phyloP scores from a whole-genome alignment of 1,140 invertebrate genomes.

The Cepaea nemoralis region DNA sequence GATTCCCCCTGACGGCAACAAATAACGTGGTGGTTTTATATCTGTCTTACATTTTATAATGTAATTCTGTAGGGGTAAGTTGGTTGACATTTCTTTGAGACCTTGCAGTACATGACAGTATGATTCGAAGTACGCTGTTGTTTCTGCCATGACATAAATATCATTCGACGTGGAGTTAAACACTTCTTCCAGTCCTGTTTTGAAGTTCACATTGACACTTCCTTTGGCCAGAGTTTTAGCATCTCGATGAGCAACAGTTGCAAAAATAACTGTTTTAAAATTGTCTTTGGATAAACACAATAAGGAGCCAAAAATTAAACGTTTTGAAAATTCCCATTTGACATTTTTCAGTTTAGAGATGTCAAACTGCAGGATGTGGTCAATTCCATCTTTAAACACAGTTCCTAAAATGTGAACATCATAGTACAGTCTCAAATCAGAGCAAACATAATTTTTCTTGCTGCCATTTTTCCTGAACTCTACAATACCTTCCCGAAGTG shows the following conservation, averaged over 20 bases:
- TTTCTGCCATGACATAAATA: conserved; percentile 72
- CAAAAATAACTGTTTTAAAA: conserved; percentile 80
- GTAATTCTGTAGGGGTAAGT: conserved; percentile 70
- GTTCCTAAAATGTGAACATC: conserved; percentile 55
- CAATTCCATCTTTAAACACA: conserved; percentile 51
- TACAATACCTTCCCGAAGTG: conserved; percentile 69
- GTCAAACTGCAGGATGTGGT: conserved; percentile 62
- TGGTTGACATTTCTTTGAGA: conserved; percentile 65
- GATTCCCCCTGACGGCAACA: conserved; percentile 30
- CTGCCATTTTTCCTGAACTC: conserved; percentile 45
- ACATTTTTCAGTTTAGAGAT: conserved; percentile 54
- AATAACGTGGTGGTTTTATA: conserved; percentile 58
- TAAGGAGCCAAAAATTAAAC: conserved; percentile 81
- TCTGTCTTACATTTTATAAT: conserved; percentile 59
- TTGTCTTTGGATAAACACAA: conserved; percentile 80
- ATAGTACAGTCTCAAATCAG: conserved; percentile 58
- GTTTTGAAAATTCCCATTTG: conserved; percentile 72
- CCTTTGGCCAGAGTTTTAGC: conserved; percentile 57
- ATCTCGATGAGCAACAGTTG: conserved; percentile 78
- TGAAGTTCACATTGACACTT: conserved; percentile 70
- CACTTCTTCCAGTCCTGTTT: conserved; percentile 39
- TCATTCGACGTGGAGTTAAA: conserved; percentile 35
- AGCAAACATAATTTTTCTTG: conserved; percentile 10
- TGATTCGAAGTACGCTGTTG: conserved; percentile 74
- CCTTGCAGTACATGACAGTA: conserved; percentile 72